Conservation (phyloP, 2,888 invertebrate species). For the Cristatella mucedo region DNA sequence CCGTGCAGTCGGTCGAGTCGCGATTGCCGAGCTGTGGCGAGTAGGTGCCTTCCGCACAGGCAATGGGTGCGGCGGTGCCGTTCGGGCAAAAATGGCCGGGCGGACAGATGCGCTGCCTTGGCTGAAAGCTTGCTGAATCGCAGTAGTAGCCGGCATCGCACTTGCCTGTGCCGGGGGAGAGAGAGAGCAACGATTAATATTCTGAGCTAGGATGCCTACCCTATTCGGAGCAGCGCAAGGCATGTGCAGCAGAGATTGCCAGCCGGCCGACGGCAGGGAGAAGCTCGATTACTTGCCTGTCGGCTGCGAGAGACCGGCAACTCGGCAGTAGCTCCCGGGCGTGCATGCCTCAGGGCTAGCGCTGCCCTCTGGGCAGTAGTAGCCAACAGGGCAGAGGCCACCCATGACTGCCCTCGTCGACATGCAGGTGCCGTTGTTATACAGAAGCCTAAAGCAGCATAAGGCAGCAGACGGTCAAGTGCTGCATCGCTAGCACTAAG, state of each 20-base stretch:
- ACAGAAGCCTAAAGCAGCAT: constrained; percentile 23
- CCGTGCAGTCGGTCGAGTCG: constrained; percentile 17
- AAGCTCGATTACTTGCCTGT: constrained; percentile 18
- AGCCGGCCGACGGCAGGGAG: no score
- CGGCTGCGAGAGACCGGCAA: constrained; percentile 22
- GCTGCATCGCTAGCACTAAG: no score
- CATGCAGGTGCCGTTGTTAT: constrained; percentile 28
- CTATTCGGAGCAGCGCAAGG: no score
- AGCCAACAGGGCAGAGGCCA: constrained; percentile 25
- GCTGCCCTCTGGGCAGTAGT: constrained; percentile 26
- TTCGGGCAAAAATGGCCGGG: constrained; percentile 26
- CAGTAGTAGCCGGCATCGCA: constrained; percentile 31
- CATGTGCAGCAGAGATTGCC: no score
- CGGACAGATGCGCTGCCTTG: constrained; percentile 26
- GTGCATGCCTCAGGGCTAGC: constrained; percentile 23
- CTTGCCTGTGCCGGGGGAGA: constrained; percentile 20
- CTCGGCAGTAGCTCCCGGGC: constrained; percentile 25
- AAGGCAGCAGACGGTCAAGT: no score
- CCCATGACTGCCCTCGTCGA: constrained; percentile 29
- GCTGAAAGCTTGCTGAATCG: constrained; percentile 23
- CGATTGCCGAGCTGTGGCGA: constrained; percentile 19
- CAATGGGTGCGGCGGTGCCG: constrained; percentile 21
- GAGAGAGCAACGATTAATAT: no score
- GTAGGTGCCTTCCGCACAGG: constrained; percentile 30
- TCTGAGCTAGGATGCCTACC: no score